Conservation (phyloP, 2,797 vertebrate genomes). For the Stomatorhinus walkeri region DNA sequence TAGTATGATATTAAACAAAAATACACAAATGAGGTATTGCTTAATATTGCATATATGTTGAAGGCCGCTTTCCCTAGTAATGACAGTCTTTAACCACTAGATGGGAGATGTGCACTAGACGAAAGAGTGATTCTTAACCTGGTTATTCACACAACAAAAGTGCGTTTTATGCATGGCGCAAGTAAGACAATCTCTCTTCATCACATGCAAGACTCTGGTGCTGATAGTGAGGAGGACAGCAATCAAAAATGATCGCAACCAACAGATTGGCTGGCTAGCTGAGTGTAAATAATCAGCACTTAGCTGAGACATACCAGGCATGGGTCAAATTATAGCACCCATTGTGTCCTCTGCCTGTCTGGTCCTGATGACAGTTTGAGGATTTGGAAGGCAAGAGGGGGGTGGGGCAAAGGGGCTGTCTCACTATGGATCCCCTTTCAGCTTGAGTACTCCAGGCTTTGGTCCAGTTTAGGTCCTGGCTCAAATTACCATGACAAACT, state of each 20-base stretch:
- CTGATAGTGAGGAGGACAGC: not conserved
- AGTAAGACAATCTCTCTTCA: conserved; percentile 19
- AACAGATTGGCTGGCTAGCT: not conserved
- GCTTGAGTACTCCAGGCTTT: conserved; percentile 30
- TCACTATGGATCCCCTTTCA: conserved; percentile 38
- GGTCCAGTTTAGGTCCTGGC: conserved; percentile 30
- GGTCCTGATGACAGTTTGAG: not conserved
- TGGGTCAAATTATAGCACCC: not conserved
- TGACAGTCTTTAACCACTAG: conserved; percentile 31
- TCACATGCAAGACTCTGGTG: not conserved
- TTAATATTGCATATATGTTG: not conserved
- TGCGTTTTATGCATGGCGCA: not conserved
- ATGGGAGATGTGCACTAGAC: conserved; percentile 33
- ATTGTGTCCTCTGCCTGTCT: not conserved
- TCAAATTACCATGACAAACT: conserved; percentile 40
- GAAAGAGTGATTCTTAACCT: not conserved
- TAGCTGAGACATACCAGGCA: not conserved
- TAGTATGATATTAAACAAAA: not conserved
- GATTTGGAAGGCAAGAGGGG: not conserved
- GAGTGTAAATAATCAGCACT: not conserved
- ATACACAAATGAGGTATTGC: not conserved
- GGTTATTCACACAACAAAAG: not conserved
- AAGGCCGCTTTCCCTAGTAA: not conserved
- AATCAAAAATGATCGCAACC: not conserved
- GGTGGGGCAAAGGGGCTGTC: not conserved